These are phyloP conservation scores for Hypotaenidia okinawae DNA, from an alignment of 2,797 vertebrate species.

Conservation along the genomic window DNA sequence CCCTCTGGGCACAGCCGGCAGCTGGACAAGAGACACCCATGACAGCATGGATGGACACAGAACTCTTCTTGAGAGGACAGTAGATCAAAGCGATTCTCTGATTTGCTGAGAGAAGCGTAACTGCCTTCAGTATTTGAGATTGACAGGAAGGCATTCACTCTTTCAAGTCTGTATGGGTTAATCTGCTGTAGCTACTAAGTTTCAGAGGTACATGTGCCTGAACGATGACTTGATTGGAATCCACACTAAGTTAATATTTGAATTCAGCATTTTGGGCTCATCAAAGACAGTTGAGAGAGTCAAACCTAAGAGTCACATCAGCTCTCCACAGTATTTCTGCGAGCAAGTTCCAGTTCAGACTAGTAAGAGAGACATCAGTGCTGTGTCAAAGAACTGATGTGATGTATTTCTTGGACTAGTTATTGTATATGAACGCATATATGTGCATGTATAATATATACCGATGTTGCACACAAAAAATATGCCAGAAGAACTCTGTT, in stretches of 20 bases:
- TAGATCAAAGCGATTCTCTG: constrained; percentile 5
- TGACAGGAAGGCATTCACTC: neutral
- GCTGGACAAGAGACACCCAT: neutral
- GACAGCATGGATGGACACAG: neutral
- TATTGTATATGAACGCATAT: constrained; percentile 41
- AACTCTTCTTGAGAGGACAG: constrained; percentile 38
- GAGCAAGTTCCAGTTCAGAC: neutral
- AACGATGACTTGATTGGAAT: neutral
- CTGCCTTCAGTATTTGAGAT: neutral
- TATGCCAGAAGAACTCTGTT: neutral
- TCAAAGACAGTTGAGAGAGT: neutral
- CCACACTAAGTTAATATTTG: neutral
- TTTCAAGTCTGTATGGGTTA: constrained; percentile 37
- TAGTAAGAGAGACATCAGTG: neutral
- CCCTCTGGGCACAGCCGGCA: constrained; percentile 6
- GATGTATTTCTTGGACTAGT: neutral
- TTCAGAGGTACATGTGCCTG: neutral
- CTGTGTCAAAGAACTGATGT: neutral
- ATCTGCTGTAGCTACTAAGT: constrained; percentile 51
- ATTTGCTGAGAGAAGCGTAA: constrained; percentile 62
- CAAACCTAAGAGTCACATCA: neutral
- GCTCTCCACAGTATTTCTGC: neutral
- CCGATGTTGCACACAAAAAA: neutral
- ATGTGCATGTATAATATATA: constrained; percentile 12
- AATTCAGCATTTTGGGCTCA: neutral